A percentile compares a stretch with the other conserved stretches of the same genome.
phyloP scores from a whole-genome alignment of 1,140 invertebrate genomes.

The Probaryconus sp. region DNA sequence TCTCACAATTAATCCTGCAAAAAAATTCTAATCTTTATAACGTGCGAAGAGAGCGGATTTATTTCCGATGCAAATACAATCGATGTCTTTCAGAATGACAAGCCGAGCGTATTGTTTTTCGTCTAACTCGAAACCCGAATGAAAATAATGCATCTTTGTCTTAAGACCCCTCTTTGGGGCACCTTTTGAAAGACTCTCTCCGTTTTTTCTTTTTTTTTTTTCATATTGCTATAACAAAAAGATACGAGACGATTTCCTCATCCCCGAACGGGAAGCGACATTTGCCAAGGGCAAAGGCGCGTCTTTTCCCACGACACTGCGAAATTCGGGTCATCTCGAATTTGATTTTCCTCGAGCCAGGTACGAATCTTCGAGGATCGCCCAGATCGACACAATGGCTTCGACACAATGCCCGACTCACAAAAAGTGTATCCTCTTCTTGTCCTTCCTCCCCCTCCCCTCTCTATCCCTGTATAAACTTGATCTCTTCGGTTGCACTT shows the following conservation, averaged over 20 bases:
- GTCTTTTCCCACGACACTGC: slow-evolving; percentile 60
- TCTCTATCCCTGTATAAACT: no score
- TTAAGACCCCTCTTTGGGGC: slow-evolving; percentile 32
- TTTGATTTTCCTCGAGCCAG: slow-evolving; percentile 48
- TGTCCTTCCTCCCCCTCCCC: no score
- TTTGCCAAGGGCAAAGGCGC: slow-evolving; percentile 19
- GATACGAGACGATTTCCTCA: slow-evolving; percentile 31
- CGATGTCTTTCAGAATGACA: slow-evolving; percentile 42
- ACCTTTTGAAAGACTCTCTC: slow-evolving; percentile 9
- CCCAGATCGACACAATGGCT: slow-evolving; percentile 42
- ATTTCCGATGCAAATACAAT: slow-evolving; percentile 27
- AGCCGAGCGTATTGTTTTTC: slow-evolving; percentile 46
- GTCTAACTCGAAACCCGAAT: slow-evolving; percentile 6
- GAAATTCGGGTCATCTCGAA: slow-evolving; percentile 43
- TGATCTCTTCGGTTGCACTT: slow-evolving; percentile 45
- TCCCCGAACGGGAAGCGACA: slow-evolving; percentile 16
- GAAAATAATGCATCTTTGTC: slow-evolving; percentile 51
- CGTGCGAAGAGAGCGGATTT: slow-evolving; percentile 15
- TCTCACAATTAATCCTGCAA: no score
- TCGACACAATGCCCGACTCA: slow-evolving; percentile 36
- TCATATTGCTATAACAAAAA: slow-evolving; percentile 34
- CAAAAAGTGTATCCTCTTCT: slow-evolving; percentile 46
- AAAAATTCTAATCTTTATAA: no score
- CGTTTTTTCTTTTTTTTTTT: slow-evolving; percentile 10
- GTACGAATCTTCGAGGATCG: slow-evolving; percentile 50